Base-by-base conservation (phyloP, 23 tunicate genomes). In the Ciona savignyi region DNA sequence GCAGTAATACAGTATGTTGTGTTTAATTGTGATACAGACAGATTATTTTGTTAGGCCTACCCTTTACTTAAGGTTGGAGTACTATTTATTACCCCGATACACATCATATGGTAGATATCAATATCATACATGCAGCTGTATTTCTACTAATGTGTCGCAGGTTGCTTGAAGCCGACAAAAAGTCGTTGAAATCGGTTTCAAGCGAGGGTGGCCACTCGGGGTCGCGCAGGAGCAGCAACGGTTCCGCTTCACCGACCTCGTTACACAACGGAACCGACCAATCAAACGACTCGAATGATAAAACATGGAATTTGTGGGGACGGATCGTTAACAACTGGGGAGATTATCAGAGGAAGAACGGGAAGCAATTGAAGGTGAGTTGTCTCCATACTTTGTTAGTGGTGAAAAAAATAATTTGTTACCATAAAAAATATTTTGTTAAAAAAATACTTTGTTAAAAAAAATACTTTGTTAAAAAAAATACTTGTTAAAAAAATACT, bases 291-390 rank as follows among this genome's bases (percentile, higher is more conserved):
- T 66, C 33, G 32, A 68, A 77, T 42, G 71, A 81, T 34, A 72
- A 76, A 23, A 79, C 85, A 0, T 87, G 95, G 95, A 51, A 28
- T 24, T 35, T 88, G 23, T 88, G 96, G 96, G 96, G 84, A 23
- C 51, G 65, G 51, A 88, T 88, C 66, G 88, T 88, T 32, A 88
- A 81, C 29, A 83, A 88, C 51, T 88, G 88, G 88, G 84, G 78
- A 1, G 88, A 88, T 24, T 82, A 64, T 62, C 77, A 62, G 65
- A 88, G 73, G 71, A 82, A 70, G 63, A 88, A 82, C 56, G 80
- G 75, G 33, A 82, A 88, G 51, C 82, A 81, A 35, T 34, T 88
- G 34, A 72, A 78, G 81, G 96, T 88, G 67, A 0, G 23, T 60
- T n/a, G n/a, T n/a, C n/a, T n/a, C n/a, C n/a, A n/a, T n/a, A n/a